Conservation (phyloP, 2,797 vertebrate species). For the Lateolabrax maculatus region DNA sequence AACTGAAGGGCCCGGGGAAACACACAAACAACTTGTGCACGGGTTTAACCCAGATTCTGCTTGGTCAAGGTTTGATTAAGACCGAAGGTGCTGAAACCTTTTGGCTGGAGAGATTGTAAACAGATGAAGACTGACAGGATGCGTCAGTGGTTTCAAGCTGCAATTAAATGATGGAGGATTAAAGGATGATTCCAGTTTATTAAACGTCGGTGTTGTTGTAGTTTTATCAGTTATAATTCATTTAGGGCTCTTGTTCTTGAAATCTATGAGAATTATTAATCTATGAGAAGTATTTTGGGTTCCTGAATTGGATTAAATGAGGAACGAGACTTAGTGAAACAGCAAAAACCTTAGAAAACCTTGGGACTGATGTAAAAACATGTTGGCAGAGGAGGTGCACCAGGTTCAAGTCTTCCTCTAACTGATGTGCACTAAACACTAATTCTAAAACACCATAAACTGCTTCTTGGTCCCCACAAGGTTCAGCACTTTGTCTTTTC, state of each 20-base stretch:
- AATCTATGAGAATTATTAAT: background rate
- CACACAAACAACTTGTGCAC: constrained; percentile 29
- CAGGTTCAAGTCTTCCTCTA: too few species aligned
- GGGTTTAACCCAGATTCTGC: constrained; percentile 35
- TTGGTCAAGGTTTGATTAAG: constrained; percentile 1
- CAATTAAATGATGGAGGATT: background rate
- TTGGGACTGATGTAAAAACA: too few species aligned
- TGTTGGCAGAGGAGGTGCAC: too few species aligned
- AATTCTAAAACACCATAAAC: too few species aligned
- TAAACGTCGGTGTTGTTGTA: background rate
- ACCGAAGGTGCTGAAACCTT: background rate
- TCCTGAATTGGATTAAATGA: too few species aligned
- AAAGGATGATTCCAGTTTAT: background rate
- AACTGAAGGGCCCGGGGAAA: background rate
- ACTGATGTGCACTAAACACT: too few species aligned
- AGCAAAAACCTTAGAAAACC: too few species aligned
- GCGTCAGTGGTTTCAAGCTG: background rate
- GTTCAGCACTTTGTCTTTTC: too few species aligned
- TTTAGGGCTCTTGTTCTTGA: too few species aligned
- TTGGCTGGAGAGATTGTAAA: background rate
- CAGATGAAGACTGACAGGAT: background rate
- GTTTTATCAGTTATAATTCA: background rate
- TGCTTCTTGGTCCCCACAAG: too few species aligned
- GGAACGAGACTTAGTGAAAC: too few species aligned
- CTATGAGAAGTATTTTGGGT: background rate